Evolutionary conservation across 64 coral and sea anemone genomes (phyloP), one percentile per base, ranked within the genome.

Genomic region (Stylophora pistillata): DNA sequence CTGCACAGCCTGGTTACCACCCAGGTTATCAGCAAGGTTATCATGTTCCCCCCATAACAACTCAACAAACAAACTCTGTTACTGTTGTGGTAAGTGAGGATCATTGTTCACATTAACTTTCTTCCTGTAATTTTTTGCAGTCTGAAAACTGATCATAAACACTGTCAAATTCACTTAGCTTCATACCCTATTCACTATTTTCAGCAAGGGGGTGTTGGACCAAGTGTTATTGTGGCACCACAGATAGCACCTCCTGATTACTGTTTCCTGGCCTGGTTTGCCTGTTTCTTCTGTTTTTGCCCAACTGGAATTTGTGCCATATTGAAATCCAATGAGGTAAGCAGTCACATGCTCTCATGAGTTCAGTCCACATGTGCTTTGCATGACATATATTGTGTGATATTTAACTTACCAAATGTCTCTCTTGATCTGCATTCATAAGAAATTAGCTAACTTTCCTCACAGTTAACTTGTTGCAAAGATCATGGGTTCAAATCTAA

Each of bases 231-330:
- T 33, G 9, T 89, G 32, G 88, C 60, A 72, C 59, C 60, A 58
- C 57, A 64, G 58, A 20, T 80, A n/a, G 78, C 56, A 4, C 88
- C 88, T 12, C 88, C 88, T 58, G 88, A 90, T 23, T 78, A 90
- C 55, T 90, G 78, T 90, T 64, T 17, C 23, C 34, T 86, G n/a
- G 33, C 83, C 29, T 90, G 88, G 88, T 90, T 90, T 73, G 88
- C 88, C 32, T 90, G 88, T 74, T 34, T 90, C 16, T 90, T 78
- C 55, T 90, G 88, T 18, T 90, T 71, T 68, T 82, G 66, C 53
- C 88, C 88, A 21, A 2, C 37, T 34, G 88, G 88, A 82, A 81
- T 90, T 52, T 90, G 77, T 82, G 88, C 88, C 12, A 90, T 90
- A 30, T 5, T 90, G 47, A 90, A 73, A 31, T 82, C 88, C 17